phyloP scores from a whole-genome alignment of 2,113 vertebrate genomes.

The Mus spicilegus region DNA sequence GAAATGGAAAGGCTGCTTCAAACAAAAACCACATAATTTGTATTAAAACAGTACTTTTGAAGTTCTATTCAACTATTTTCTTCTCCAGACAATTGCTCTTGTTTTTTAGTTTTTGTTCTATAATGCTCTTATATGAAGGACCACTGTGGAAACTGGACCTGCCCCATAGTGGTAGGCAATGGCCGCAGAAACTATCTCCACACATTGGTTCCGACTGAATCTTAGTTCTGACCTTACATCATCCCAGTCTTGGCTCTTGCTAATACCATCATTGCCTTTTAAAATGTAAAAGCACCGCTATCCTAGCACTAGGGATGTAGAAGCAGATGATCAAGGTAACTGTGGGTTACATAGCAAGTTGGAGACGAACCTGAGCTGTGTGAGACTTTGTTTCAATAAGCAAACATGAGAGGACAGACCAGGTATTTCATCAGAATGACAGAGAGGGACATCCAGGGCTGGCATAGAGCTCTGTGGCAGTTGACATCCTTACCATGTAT shows the following conservation, averaged over 20 bases:
- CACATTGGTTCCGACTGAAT: background rate
- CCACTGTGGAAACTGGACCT: background rate
- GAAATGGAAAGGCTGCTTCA: background rate
- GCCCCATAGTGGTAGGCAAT: background rate
- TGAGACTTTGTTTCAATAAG: background rate
- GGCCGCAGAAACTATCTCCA: background rate
- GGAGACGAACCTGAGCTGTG: background rate
- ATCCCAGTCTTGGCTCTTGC: background rate
- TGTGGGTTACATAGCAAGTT: background rate
- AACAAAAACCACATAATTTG: background rate
- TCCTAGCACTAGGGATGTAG: background rate
- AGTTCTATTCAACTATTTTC: background rate
- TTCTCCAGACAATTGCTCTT: slow-evolving; percentile 3
- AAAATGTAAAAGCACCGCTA: background rate
- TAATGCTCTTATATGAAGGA: background rate
- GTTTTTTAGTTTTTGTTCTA: slow-evolving; percentile 15
- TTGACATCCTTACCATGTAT: too few species aligned
- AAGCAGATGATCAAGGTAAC: background rate
- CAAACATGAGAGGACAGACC: background rate
- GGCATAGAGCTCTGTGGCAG: background rate
- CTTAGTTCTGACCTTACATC: background rate
- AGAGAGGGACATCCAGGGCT: background rate
- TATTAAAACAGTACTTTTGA: background rate
- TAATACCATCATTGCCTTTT: background rate
- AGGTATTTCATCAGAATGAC: background rate